A percentile compares a stretch with the other conserved stretches of the same genome.
Evolutionary conservation across 2,888 invertebrate species (phyloP).

Genomic region (Megastigmus dorsalis): DNA sequence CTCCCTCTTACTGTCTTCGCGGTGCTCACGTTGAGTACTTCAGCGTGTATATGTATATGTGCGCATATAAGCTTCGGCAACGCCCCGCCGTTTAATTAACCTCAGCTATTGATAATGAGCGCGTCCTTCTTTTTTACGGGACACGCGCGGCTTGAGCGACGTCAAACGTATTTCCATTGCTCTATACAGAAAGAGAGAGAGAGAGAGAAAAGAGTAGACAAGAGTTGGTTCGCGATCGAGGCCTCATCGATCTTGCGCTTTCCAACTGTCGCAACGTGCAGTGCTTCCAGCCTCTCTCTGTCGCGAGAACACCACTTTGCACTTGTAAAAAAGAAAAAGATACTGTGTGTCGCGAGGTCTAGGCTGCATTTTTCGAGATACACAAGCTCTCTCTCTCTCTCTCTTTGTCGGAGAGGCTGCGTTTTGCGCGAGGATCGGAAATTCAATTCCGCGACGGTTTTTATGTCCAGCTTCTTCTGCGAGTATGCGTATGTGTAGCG

Average conservation of each 20-base stretch:
- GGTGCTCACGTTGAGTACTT: no score
- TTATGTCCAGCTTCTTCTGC: no score
- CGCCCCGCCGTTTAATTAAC: conserved; percentile 66
- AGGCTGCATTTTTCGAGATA: conserved; percentile 19
- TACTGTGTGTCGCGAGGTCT: conserved; percentile 1
- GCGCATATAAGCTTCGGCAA: conserved; percentile 61
- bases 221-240: background rate
- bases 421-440: background rate
- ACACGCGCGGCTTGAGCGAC: background rate
- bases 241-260: conserved; percentile 35
- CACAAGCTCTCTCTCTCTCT: no score
- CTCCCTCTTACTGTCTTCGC: background rate
- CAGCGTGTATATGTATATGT: conserved; percentile 22
- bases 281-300: background rate
- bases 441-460: conserved; percentile 5
- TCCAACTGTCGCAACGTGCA: conserved; percentile 23
- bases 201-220: no score
- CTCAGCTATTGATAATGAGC: conserved; percentile 59
- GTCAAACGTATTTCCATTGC: conserved; percentile 1
- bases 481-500: no score
- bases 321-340: background rate
- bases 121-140: conserved; percentile 40
- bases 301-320: no score
- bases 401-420: no score
- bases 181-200: background rate